A percentile compares a stretch with the other conserved stretches of the same genome.
Conservation (phyloP, 1,140 invertebrate species). For the Oppia nitens region DNA sequence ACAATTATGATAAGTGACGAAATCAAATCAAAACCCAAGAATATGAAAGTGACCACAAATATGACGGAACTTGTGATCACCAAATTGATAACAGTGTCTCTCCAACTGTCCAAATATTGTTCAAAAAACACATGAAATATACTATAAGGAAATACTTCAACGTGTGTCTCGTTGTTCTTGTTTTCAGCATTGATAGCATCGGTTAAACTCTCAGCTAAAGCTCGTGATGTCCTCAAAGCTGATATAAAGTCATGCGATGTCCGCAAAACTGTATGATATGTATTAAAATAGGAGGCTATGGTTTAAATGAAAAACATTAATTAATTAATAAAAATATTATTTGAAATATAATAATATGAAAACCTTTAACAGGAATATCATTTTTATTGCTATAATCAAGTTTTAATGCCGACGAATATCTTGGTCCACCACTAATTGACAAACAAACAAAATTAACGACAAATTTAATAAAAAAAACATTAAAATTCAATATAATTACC, state of each 20-base stretch:
- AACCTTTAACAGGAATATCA: no score
- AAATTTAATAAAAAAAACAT: no score
- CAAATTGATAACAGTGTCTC: conserved; percentile 54
- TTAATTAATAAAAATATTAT: conserved; percentile 1
- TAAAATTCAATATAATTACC: no score
- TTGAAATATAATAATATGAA: no score
- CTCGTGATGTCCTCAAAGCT: conserved; percentile 51
- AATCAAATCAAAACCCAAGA: conserved; percentile 70
- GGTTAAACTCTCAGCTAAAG: conserved; percentile 56
- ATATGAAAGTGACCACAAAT: conserved; percentile 55
- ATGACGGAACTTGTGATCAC: conserved; percentile 53
- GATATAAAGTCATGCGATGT: conserved; percentile 62
- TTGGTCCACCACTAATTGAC: conserved; percentile 21
- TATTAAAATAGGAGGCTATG: conserved; percentile 65
- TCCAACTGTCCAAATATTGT: conserved; percentile 76
- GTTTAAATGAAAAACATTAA: conserved; percentile 15
- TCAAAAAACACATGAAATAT: conserved; percentile 88
- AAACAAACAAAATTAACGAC: no score
- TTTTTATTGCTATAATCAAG: no score
- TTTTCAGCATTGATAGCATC: conserved; percentile 34
- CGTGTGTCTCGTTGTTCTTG: conserved; percentile 32
- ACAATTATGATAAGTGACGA: conserved; percentile 55
- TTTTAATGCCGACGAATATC: conserved; percentile 3
- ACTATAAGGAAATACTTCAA: conserved; percentile 74
- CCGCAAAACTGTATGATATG: conserved; percentile 63